Percentiles rank a stretch among this genome's conserved stretches.
phyloP scores from a whole-genome alignment of 2,113 vertebrate species.

The Cyprinodon tularosa region DNA sequence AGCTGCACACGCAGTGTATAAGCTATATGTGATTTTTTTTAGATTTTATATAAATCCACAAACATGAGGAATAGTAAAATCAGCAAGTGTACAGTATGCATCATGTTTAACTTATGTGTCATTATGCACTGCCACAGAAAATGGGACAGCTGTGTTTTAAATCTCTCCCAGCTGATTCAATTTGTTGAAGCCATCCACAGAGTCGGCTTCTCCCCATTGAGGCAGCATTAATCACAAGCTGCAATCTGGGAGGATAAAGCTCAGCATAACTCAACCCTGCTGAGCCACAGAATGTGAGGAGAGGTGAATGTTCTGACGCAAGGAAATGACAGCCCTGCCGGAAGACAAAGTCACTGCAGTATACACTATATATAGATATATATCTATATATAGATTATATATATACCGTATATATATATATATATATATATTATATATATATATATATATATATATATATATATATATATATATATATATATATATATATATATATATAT shows the following conservation, averaged over 20 bases:
- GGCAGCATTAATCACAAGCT: constrained; percentile 74
- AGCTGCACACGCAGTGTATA: neutral
- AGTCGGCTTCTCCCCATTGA: constrained; percentile 62
- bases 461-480: too few species aligned
- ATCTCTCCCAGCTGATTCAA: constrained; percentile 79
- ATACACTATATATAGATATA: neutral
- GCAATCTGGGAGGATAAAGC: constrained; percentile 77
- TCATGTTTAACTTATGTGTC: constrained; percentile 15
- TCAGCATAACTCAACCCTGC: constrained; percentile 60
- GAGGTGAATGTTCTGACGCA: constrained; percentile 16
- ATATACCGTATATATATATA: neutral
- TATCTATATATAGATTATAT: too few species aligned
- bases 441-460: neutral
- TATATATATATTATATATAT: neutral
- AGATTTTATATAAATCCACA: neutral
- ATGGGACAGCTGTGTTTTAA: constrained; percentile 77
- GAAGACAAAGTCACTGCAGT: constrained; percentile 27
- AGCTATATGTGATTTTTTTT: neutral
- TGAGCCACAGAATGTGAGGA: constrained; percentile 51
- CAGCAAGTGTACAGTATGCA: neutral
- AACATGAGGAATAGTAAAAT: constrained; percentile 10
- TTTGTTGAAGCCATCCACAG: constrained; percentile 75
- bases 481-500: too few species aligned
- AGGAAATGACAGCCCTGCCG: constrained; percentile 35
- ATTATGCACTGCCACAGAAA: constrained; percentile 58